These are phyloP conservation scores for Tupiocoris notatus DNA, from an alignment of 2,888 invertebrate genomes.

Conservation along the genomic window DNA sequence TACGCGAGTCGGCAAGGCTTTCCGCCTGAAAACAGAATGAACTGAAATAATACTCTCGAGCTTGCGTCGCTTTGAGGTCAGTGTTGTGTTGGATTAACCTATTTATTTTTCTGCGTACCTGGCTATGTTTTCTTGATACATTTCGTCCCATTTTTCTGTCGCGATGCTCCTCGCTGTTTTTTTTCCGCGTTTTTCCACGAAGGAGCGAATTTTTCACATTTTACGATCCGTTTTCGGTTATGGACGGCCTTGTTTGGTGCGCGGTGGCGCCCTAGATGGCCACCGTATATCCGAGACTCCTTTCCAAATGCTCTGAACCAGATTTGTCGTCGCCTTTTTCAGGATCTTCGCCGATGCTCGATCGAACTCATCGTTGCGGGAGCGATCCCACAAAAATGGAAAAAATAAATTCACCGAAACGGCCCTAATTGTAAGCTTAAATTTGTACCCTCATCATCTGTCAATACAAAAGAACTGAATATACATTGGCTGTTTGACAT, in stretches of 20 bases:
- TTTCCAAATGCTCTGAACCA: conserved; percentile 14
- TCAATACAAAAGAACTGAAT: too few species aligned
- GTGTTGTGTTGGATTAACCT: conserved; percentile 48
- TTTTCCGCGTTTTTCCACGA: not conserved
- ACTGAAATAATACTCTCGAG: conserved; percentile 32
- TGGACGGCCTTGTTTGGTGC: not conserved
- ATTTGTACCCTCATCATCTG: too few species aligned
- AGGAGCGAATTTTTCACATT: not conserved
- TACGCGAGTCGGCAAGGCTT: not conserved
- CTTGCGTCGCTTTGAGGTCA: conserved; percentile 45
- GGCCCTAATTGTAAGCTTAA: not conserved
- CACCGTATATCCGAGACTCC: not conserved
- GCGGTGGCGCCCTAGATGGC: not conserved
- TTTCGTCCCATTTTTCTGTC: too few species aligned
- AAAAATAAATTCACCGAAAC: not conserved
- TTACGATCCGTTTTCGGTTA: not conserved
- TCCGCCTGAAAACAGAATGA: not conserved
- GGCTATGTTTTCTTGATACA: too few species aligned
- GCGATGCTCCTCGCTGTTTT: too few species aligned
- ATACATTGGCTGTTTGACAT: not conserved
- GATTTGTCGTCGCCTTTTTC: conserved; percentile 18
- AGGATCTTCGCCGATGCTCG: conserved; percentile 23
- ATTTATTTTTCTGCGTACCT: conserved; percentile 45
- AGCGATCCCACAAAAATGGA: conserved; percentile 8
- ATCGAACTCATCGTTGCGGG: not conserved